Evolutionary conservation across 1,140 invertebrate species (phyloP).

Genomic region (Diorhabda elongata): DNA sequence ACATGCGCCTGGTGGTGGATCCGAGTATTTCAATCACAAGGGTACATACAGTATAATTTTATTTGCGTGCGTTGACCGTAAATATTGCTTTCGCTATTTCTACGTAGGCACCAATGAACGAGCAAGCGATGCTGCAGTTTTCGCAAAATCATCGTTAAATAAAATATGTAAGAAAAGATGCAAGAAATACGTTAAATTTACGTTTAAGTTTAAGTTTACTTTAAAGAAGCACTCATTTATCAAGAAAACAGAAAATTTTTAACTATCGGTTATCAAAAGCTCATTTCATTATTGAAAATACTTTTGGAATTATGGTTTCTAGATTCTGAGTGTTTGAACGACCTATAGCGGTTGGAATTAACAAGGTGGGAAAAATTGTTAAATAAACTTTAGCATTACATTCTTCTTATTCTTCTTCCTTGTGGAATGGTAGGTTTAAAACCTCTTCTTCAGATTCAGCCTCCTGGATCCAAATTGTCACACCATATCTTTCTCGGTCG

Average conservation of each 20-base stretch:
- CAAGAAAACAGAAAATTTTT: no score
- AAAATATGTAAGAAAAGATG: no score
- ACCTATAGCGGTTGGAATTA: neutral
- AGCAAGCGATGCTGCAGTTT: neutral
- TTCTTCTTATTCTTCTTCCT: no score
- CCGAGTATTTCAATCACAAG: slow-evolving; percentile 3
- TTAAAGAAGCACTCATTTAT: no score
- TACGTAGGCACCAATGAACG: slow-evolving; percentile 29
- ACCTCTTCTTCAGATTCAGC: no score
- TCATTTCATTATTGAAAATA: neutral
- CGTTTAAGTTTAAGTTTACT: no score
- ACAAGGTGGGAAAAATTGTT: neutral
- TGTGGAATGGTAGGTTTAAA: no score
- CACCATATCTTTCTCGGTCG: no score
- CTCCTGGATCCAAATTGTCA: no score
- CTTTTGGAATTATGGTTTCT: neutral
- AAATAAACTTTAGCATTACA: no score
- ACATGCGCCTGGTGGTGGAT: neutral
- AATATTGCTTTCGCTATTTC: slow-evolving; percentile 42
- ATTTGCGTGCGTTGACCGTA: slow-evolving; percentile 41
- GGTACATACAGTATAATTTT: neutral
- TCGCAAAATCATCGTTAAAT: no score
- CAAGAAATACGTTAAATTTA: no score
- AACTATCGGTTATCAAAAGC: neutral
- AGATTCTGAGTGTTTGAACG: neutral